Evolutionary conservation across 2,888 invertebrate genomes (phyloP), one percentile per base, ranked within the genome.

Genomic region (Tetramorium bicarinatum): DNA sequence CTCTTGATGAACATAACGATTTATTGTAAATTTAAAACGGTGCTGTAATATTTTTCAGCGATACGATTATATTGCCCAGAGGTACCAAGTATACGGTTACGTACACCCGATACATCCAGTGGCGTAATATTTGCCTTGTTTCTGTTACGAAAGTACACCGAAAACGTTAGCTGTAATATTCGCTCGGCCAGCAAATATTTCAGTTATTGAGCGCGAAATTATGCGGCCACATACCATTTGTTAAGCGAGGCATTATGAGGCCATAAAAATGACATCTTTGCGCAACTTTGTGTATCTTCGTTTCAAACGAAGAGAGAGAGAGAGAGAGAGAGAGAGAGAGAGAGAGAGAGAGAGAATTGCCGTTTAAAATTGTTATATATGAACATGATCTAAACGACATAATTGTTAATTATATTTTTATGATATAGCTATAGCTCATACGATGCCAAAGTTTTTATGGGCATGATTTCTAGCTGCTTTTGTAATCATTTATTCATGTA

Each of bases 31-130:
- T 34, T 62, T 18, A 47, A 3, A 62, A 49, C 11, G 34, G n/a
- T 21, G 13, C 34, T 34, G 25, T 41, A 54, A 52, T 52, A 62
- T 64, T 74, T 64, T 75, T 74, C 41, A 49, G 3, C 75, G 75
- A 75, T 82, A 56, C 44, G 76, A 59, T 82, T 82, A 82, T 82
- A 56, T 66, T 59, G 61, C n/a, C 18, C 54, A 62, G n/a, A 44
- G 15, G 25, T 52, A 38, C 25, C 41, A 34, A 29, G 18, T 77
- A 77, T 77, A 77, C 77, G 67, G 29, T 34, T 77, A 77, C 52
- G 67, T 52, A 66, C 21, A 49, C 15, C 47, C 44, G 74, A 75
- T 76, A 64, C 47, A n/a, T 76, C n/a, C 52, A 76, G 3, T 76
- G 38, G 76, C 52, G 76, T 76, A 76, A 76, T 76, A 52, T 66